A percentile compares a stretch with the other conserved stretches of the same genome.
These are phyloP conservation scores for Xenopus borealis DNA, from an alignment of 2,113 vertebrate species.

Conservation along the genomic window DNA sequence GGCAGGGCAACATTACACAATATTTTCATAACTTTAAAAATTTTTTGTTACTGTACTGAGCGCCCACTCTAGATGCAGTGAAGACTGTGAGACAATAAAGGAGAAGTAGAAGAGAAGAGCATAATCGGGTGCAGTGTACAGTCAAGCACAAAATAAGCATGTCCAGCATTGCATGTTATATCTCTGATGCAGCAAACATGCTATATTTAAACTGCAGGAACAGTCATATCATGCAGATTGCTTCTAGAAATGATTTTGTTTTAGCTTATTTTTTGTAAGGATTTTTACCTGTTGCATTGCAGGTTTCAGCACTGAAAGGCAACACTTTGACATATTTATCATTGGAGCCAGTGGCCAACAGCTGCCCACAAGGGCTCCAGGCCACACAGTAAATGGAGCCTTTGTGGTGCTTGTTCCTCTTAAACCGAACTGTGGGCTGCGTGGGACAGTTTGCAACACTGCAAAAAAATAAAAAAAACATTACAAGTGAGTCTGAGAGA, in stretches of 20 bases:
- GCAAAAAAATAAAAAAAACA: conserved; percentile 4
- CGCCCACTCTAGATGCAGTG: too few species aligned
- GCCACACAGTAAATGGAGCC: conserved; percentile 98
- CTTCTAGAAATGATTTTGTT: neutral
- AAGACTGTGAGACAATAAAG: too few species aligned
- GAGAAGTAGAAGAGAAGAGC: too few species aligned
- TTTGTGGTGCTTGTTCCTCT: conserved; percentile 98
- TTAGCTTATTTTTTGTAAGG: neutral
- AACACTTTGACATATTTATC: conserved; percentile 97
- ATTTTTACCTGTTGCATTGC: conserved; percentile 89
- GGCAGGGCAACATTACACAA: too few species aligned
- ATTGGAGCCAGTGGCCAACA: conserved; percentile 94
- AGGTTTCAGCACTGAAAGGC: conserved; percentile 90
- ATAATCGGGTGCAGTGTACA: too few species aligned
- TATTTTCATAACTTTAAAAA: too few species aligned
- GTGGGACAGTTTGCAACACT: conserved; percentile 71
- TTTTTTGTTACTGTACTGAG: too few species aligned
- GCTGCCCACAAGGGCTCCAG: conserved; percentile 94
- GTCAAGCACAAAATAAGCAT: too few species aligned
- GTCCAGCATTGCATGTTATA: too few species aligned
- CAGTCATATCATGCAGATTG: too few species aligned
- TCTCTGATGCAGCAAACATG: too few species aligned
- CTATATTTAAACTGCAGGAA: too few species aligned
- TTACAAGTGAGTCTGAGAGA: neutral
- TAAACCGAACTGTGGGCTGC: conserved; percentile 87